Conservation (phyloP, 92 coral and sea anemone genomes). For the Umimayanthus chanpuru region DNA sequence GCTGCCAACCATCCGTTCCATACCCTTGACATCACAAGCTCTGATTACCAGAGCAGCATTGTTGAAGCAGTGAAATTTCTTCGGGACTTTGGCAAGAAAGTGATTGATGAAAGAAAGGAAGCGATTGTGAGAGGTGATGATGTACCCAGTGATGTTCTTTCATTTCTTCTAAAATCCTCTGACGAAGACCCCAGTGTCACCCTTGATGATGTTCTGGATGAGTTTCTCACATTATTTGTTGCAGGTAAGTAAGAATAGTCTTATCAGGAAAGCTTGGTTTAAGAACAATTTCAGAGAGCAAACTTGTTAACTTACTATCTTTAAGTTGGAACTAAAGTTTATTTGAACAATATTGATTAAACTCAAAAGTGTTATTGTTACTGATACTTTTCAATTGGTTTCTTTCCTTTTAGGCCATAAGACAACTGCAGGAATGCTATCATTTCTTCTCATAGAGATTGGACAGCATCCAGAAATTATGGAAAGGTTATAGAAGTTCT, state of each 20-base stretch:
- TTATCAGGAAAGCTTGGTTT: not conserved
- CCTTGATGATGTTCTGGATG: constrained; percentile 78
- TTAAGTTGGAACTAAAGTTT: too few species aligned
- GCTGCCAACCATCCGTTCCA: constrained; percentile 58
- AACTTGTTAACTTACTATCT: too few species aligned
- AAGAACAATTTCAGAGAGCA: too few species aligned
- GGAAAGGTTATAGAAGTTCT: constrained; percentile 59
- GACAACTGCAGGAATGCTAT: constrained; percentile 63
- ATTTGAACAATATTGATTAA: too few species aligned
- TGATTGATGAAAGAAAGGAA: constrained; percentile 70
- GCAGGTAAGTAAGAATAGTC: constrained; percentile 53
- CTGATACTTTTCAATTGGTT: not conserved
- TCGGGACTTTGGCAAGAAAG: constrained; percentile 80
- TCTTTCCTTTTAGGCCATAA: constrained; percentile 56
- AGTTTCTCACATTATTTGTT: constrained; percentile 74
- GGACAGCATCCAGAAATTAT: constrained; percentile 67
- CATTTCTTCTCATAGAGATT: constrained; percentile 60
- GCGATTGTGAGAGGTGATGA: constrained; percentile 55
- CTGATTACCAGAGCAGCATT: constrained; percentile 71
- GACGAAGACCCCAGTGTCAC: constrained; percentile 52
- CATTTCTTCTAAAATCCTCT: constrained; percentile 58
- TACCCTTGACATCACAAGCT: constrained; percentile 60
- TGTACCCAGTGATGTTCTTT: constrained; percentile 66
- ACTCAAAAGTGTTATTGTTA: too few species aligned
- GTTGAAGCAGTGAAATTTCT: constrained; percentile 77